Percentiles rank a stretch among this genome's conserved stretches.
phyloP scores from a whole-genome alignment of 2,888 invertebrate species.

The Tinea semifulvella region DNA sequence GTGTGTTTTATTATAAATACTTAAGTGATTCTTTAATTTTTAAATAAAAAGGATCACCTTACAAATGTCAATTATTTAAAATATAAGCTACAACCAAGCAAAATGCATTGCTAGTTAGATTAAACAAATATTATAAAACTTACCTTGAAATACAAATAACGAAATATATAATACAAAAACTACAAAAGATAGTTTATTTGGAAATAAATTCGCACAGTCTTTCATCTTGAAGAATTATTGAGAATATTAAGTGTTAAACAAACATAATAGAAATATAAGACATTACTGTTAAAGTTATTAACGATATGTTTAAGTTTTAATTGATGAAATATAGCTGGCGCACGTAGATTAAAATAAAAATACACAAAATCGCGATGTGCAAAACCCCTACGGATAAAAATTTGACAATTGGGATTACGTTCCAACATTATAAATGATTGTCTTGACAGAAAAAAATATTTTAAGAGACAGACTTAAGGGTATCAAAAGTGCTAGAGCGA shows the following conservation, averaged over 20 bases:
- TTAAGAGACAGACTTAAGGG: too few relatives aligned
- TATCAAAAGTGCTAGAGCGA: too few relatives aligned
- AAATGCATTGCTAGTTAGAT: too few relatives aligned
- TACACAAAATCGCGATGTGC: neutral
- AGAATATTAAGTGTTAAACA: neutral
- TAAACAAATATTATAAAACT: constrained; percentile 23
- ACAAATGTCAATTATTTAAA: too few relatives aligned
- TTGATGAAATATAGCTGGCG: neutral
- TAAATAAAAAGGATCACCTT: too few relatives aligned
- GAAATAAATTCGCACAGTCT: constrained; percentile 78
- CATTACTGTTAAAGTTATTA: neutral
- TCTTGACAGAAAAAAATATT: too few relatives aligned
- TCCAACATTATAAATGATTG: too few relatives aligned
- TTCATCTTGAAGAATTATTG: constrained; percentile 35
- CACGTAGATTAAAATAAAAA: neutral
- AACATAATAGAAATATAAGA: neutral
- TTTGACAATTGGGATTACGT: too few relatives aligned
- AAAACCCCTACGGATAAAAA: too few relatives aligned
- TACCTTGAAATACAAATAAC: constrained; percentile 93
- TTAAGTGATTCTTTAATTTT: too few relatives aligned
- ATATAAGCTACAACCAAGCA: too few relatives aligned
- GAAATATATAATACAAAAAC: constrained; percentile 88
- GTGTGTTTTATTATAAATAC: too few relatives aligned
- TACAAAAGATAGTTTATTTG: constrained; percentile 80
- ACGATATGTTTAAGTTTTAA: neutral